Conservation (phyloP, 1,140 invertebrate genomes). For the Sitodiplosis mosellana region DNA sequence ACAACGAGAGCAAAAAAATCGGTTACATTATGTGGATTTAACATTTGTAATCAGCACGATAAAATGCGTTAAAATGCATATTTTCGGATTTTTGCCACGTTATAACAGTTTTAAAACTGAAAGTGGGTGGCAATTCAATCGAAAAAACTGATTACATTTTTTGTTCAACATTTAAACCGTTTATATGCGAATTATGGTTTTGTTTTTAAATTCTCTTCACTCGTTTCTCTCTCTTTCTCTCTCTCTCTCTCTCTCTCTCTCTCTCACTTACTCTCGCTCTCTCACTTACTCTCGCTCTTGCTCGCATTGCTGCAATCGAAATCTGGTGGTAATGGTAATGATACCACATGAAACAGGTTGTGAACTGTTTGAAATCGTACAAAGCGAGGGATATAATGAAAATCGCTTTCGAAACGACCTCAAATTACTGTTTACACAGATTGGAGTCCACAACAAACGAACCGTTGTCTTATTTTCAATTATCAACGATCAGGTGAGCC, state of each 20-base stretch:
- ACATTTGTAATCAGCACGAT: too few relatives aligned
- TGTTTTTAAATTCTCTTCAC: neutral
- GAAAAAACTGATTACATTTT: neutral
- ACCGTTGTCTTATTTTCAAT: conserved; percentile 63
- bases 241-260: too few relatives aligned
- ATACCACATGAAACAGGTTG: conserved; percentile 28
- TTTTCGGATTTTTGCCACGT: neutral
- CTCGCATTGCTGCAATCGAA: too few relatives aligned
- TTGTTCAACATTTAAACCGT: neutral
- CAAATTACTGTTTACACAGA: conserved; percentile 51
- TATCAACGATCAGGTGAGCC: neutral
- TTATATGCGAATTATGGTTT: neutral
- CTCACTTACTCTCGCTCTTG: too few relatives aligned
- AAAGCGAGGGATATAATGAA: conserved; percentile 67
- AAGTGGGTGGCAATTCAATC: neutral
- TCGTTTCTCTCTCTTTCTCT: neutral
- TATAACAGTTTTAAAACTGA: conserved; percentile 6
- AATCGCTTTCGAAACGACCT: conserved; percentile 66
- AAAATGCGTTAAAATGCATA: neutral
- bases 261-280: too few relatives aligned
- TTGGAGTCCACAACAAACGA: conserved; percentile 57
- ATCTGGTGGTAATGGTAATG: too few relatives aligned
- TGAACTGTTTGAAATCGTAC: conserved; percentile 64
- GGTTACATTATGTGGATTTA: too few relatives aligned
- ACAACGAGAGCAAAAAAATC: too few relatives aligned